Base-by-base conservation (phyloP, 2,113 vertebrate species). In the Antidorcas marsupialis region DNA sequence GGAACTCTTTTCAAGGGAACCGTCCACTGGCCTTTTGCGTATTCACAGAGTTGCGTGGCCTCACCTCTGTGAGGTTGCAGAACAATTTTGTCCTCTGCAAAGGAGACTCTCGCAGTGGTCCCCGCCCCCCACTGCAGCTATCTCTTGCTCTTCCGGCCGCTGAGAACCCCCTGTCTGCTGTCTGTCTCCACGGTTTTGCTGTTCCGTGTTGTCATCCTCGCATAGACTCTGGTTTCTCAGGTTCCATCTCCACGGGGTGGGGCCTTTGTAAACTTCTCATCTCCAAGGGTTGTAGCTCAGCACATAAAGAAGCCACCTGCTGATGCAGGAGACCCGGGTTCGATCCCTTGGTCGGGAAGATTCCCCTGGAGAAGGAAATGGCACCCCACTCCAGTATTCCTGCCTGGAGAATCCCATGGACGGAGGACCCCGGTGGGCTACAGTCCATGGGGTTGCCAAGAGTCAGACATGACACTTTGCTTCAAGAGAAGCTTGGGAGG, bases 181-280 rank as follows among this genome's bases (percentile, higher is more conserved):
- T 17, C 45, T 53, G n/a, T 53, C 85, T 52, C n/a, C 33, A 0
- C 2, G 47, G 6, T 19, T 43, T 43, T 39, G 33, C 2, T 0
- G 4, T 43, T 36, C 5, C 2, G 1, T 15, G n/a, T 13, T 10
- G 9, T 57, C n/a, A n/a, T 33, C 23, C 2, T 83, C 4, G 5
- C 11, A 0, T 9, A 2, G 9, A 5, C 0, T 17, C 19, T 23
- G 19, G 36, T 3, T 7, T 27, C 7, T 50, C 9, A 1, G 3
- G 4, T 15, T 17, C 12, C 83, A 8, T 78, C 8, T 52, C 17
- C 3, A 11, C 0, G 13, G 33, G 25, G n/a, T 2, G 1, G 17
- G 9, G 64, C 64, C n/a, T 71, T 36, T 71, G 64, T 67, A 36
- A 71, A 36, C n/a, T 36, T 71, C 9, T 71, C n/a, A 12, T 36